Conservation (phyloP, 1,140 invertebrate species). For the Drosophila nannoptera region DNA sequence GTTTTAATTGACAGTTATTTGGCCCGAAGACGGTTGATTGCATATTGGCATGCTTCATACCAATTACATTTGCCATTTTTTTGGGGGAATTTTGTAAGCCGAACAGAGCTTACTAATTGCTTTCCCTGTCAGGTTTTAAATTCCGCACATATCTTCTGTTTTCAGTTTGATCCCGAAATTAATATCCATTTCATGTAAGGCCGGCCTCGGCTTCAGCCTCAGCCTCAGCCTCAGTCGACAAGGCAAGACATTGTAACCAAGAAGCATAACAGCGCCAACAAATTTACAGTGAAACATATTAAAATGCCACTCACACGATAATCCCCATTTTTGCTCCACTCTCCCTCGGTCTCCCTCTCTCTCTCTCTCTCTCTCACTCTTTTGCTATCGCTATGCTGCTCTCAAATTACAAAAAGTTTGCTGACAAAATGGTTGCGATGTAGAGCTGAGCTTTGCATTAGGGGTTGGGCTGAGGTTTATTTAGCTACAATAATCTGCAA, state of each 20-base stretch:
- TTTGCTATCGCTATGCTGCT: background rate
- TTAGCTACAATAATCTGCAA: constrained; percentile 73
- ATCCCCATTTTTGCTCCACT: constrained; percentile 48
- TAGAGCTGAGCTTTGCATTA: constrained; percentile 18
- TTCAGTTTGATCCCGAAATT: constrained; percentile 59
- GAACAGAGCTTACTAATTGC: background rate
- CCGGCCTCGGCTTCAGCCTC: background rate
- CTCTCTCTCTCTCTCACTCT: background rate
- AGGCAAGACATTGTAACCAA: constrained; percentile 25
- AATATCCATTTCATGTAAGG: constrained; percentile 62
- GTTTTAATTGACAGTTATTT: too few relatives aligned
- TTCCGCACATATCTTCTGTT: constrained; percentile 34
- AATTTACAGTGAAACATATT: constrained; percentile 71
- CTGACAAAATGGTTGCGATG: constrained; percentile 47
- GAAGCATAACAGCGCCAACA: constrained; percentile 35
- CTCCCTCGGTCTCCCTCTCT: background rate
- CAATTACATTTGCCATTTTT: constrained; percentile 7
- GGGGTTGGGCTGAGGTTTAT: constrained; percentile 35
- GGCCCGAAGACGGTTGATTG: too few relatives aligned
- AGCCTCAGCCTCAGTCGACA: constrained; percentile 16
- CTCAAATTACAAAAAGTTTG: constrained; percentile 44
- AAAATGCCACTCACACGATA: constrained; percentile 75
- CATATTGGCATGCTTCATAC: too few relatives aligned
- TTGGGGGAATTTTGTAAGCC: background rate
- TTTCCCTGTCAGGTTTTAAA: constrained; percentile 17